Percentiles rank a stretch among this genome's conserved stretches.
phyloP scores from a whole-genome alignment of 1,140 invertebrate species.

The Elymnias hypermnestra region DNA sequence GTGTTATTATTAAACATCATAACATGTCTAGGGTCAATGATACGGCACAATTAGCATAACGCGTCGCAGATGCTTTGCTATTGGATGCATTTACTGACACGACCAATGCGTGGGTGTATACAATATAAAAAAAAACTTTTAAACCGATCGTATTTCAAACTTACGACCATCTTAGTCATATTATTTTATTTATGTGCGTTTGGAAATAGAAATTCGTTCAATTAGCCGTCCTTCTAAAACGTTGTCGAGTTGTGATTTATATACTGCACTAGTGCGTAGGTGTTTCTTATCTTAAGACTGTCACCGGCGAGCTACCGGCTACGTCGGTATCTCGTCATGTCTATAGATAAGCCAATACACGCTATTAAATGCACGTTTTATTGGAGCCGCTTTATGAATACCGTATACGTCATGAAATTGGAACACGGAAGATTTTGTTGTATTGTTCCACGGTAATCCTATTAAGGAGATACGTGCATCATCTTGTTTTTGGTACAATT shows the following conservation, averaged over 20 bases:
- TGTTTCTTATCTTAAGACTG: slow-evolving; percentile 18
- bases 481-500: no score
- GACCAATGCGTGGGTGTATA: slow-evolving; percentile 8
- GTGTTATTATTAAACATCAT: slow-evolving; percentile 10
- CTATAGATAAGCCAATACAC: slow-evolving; percentile 24
- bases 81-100: not conserved
- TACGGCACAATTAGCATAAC: slow-evolving; percentile 13
- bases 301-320: slow-evolving; percentile 18
- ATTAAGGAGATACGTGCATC: slow-evolving; percentile 3
- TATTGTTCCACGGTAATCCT: slow-evolving; percentile 10
- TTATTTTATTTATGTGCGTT: slow-evolving; percentile 22
- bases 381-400: slow-evolving; percentile 14
- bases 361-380: slow-evolving; percentile 25
- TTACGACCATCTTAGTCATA: slow-evolving; percentile 14
- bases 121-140: slow-evolving; percentile 1
- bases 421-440: slow-evolving; percentile 10
- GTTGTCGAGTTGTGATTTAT: slow-evolving; percentile 21
- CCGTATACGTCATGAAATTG: slow-evolving; percentile 13
- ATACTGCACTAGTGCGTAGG: slow-evolving; percentile 16
- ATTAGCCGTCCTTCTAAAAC: slow-evolving; percentile 22
- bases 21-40: slow-evolving; percentile 13
- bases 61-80: slow-evolving; percentile 11
- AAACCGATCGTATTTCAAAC: slow-evolving; percentile 14
- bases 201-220: slow-evolving; percentile 25
- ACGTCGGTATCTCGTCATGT: slow-evolving; percentile 27